Evolutionary conservation across 2,888 invertebrate species (phyloP), one percentile per base, ranked within the genome.

Genomic region (Oxystoma pomonae): DNA sequence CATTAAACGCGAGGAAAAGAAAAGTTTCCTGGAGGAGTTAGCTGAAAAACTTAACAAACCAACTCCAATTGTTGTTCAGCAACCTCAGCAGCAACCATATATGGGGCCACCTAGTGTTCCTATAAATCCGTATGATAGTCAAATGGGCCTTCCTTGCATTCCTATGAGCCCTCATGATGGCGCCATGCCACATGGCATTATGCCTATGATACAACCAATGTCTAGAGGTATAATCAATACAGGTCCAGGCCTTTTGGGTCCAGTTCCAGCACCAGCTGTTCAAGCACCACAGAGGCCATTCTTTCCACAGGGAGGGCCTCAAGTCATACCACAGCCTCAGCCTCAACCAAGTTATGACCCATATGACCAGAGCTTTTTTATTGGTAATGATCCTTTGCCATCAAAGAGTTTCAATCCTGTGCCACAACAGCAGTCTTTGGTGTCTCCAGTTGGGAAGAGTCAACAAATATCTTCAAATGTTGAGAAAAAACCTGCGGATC

Each of bases 11-110:
- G 67, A 69, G 20, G 72, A 72, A 60, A 74, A 73, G 63, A 72
- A 72, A 63, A 73, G 76, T 1, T 80, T 80, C 66, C 65, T 80
- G 59, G 77, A 80, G 62, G 80, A 80, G 69, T 69, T 80, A 22
- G 75, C 76, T 16, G 73, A 74, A 19, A 78, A 78, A 67, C 67
- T 79, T 22, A 75, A 73, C 19, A n/a, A n/a, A n/a, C 73, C 72
- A 64, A 64, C 64, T 57, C 64, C 58, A 53, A 7, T 16, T 5
- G 5, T 9, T 3, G 3, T 35, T 7, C 35, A 7, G 5, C 35
- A 3, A 12, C 35, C 35, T 12, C 35, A 35, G 35, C 35, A 35
- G 35, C 35, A 35, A 35, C 35, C 35, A 35, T 35, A 35, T 35
- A 35, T 35, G 35, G 35, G 35, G 12, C 5, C 5, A 35, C 35